Conservation (phyloP, 2,113 vertebrate species). For the Vidua chalybeata region DNA sequence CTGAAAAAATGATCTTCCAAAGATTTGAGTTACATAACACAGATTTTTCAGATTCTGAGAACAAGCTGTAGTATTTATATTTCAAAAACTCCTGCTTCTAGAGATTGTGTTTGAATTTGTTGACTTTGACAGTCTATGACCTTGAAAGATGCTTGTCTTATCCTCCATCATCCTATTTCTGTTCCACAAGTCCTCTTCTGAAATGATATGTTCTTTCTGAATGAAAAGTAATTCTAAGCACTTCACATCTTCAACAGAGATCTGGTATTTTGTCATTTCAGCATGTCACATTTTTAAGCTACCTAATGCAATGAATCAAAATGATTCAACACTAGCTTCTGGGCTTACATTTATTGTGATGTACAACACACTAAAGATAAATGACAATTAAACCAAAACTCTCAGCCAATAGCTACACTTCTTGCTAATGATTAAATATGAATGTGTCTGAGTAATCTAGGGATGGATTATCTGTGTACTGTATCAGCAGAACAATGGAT, state of each 20-base stretch:
- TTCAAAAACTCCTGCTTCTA: neutral
- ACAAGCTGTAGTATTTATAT: neutral
- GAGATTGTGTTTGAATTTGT: constrained; percentile 10
- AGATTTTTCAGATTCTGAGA: neutral
- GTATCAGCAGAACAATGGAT: neutral
- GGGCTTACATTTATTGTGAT: constrained; percentile 9
- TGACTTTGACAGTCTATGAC: neutral
- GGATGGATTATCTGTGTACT: neutral
- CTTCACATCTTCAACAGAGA: constrained; percentile 20
- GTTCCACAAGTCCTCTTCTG: neutral
- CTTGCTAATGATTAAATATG: constrained; percentile 27
- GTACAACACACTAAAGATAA: neutral
- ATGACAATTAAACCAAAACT: neutral
- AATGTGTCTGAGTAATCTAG: neutral
- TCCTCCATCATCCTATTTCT: constrained; percentile 40
- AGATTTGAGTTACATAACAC: neutral
- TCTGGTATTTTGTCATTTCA: constrained; percentile 46
- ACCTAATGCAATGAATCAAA: constrained; percentile 1
- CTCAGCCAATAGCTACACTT: neutral
- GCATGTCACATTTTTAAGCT: neutral
- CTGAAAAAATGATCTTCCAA: neutral
- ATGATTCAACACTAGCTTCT: constrained; percentile 13
- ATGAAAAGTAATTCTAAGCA: constrained; percentile 41
- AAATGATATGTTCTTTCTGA: neutral
- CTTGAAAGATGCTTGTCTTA: constrained; percentile 36